Base-by-base conservation (phyloP, 2,888 invertebrate genomes). In the Phasia obesa region DNA sequence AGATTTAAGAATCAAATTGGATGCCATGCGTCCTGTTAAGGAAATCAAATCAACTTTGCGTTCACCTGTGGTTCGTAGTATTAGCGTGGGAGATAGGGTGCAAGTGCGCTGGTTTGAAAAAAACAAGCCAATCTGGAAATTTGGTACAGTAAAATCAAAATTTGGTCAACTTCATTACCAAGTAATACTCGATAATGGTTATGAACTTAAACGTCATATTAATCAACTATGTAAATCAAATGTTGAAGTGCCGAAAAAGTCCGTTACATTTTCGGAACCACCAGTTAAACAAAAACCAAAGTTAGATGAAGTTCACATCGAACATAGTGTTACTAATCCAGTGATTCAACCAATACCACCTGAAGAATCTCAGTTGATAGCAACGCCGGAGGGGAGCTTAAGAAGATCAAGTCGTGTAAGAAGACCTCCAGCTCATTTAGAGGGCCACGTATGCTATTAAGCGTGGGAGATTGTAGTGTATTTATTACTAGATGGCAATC, bases 21-120 rank as follows among this genome's bases (percentile, higher is more conserved):
- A 74, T 53, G 64, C 78, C 0, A 62, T 74, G 4, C 51, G 59
- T 4, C 78, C 78, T 4, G 11, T 53, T 13, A 49, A 38, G 38
- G 38, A 74, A 51, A 5, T 15, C 2, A 57, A 42, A 60, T 49
- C 76, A 35, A n/a, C n/a, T 27, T 5, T 7, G 38, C 5, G 27
- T 17, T 35, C 23, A 0, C 31, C 65, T 0, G 21, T 19, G 11
- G 64, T 77, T 4, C 73, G 82, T 7, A 21, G 78, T 49, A n/a
- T 59, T 15, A 74, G 53, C 53, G 74, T 55, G 64, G 75, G 70
- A 64, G 76, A 76, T 53, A 60, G 62, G 17, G 74, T 69, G 1
- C 69, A 69, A 38, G 51, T 53, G n/a, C 42, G 31, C 6, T 64
- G 49, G 64, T 62, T 27, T 27, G 21, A 49, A n/a, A 70, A 38